These are phyloP conservation scores for Drosophila persimilis DNA, from an alignment of 1,140 invertebrate species.

Conservation along the genomic window DNA sequence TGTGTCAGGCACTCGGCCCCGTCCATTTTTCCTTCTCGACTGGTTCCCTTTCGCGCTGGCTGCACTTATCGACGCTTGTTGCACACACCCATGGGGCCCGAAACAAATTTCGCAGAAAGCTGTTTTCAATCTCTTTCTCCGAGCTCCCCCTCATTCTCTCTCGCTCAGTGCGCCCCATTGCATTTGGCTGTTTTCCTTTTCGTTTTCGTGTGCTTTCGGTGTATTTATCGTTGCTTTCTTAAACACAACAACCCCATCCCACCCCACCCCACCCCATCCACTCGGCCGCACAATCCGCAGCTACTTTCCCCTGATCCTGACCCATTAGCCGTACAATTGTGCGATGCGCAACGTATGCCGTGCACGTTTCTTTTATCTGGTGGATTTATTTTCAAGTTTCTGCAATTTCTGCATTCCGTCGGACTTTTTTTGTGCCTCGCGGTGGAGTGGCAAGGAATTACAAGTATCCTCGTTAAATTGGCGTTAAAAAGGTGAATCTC, in stretches of 20 bases:
- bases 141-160: not conserved
- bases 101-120: constrained; percentile 44
- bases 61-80: constrained; percentile 54
- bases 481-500: constrained; percentile 33
- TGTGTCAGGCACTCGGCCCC: constrained; percentile 7
- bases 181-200: constrained; percentile 37
- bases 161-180: not conserved
- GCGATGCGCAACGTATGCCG: constrained; percentile 13
- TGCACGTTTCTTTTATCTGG: constrained; percentile 26
- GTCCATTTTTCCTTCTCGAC: constrained; percentile 2
- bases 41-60: not conserved
- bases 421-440: constrained; percentile 3
- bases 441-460: no score
- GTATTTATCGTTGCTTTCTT: constrained; percentile 40
- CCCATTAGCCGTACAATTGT: constrained; percentile 31
- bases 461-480: constrained; percentile 36
- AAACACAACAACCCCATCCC: not conserved
- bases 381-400: constrained; percentile 42
- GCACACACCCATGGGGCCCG: constrained; percentile 40
- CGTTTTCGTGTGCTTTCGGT: constrained; percentile 18
- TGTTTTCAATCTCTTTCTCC: constrained; percentile 46
- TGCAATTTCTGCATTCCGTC: constrained; percentile 4
- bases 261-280: not conserved
- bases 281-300: not conserved
- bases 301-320: not conserved